Evolutionary conservation across 2,888 invertebrate genomes (phyloP), one percentile per base, ranked within the genome.

Genomic region (Agapostemon virescens): DNA sequence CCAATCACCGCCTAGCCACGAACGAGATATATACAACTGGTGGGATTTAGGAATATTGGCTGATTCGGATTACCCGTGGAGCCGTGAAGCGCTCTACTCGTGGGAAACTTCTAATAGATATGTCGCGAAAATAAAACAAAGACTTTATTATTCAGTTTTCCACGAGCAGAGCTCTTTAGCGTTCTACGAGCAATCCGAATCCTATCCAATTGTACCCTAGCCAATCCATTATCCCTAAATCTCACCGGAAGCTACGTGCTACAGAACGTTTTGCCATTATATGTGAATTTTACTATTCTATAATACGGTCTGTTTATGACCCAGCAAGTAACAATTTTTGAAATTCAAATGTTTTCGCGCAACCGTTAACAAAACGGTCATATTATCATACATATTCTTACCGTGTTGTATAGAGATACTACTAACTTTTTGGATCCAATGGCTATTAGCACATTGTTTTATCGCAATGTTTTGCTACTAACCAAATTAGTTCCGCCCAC

Each of bases 401-500:
- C 9, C n/a, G 17, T 40, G 15, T 66, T 77, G 7, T 20, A 17
- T 71, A 42, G 15, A 26, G 26, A 36, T 30, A 40, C 23, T 33
- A 33, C 17, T 11, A 45, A 61, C 45, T 38, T 38, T 52, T 33
- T 69, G 5, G 20, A 78, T 42, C 52, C 33, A 73, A 87, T 84
- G 87, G 70, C 85, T 20, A 69, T 87, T 61, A 87, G 85, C 15
- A 83, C 84, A 33, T 84, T 86, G 42, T 91, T 92, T 78, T 84
- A 92, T 79, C 88, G 87, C 78, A 92, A 92, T 87, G 88, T 92
- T 7, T 79, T 81, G 52, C 79, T 92, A n/a, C 84, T 92, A 11
- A 87, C 89, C 6, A 87, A 91, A 86, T 73, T 86, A 20, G 85
- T 90, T 26, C 76, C 87, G 40, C 90, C 92, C 5, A 89, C 82